Evolutionary conservation across 2,113 vertebrate species (phyloP).

Genomic region (Sialia sialis): DNA sequence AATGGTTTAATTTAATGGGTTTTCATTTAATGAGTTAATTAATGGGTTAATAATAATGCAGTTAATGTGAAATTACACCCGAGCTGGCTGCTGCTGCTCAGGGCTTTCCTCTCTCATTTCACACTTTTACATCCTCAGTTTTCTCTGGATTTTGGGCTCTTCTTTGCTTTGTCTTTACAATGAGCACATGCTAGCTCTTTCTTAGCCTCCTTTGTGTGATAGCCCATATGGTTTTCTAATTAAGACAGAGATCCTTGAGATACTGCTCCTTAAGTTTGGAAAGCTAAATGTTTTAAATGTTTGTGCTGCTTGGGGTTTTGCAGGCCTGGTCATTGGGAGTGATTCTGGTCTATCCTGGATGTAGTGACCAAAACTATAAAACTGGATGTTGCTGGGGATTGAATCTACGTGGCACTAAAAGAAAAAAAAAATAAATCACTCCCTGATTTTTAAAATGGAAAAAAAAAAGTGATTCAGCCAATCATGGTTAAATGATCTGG

Average conservation of each 20-base stretch:
- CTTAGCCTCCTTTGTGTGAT: background rate
- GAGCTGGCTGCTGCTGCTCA: background rate
- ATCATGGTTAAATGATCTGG: background rate
- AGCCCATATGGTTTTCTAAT: background rate
- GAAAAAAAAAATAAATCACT: background rate
- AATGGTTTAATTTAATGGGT: too few species aligned
- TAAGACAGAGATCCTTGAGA: background rate
- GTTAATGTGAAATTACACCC: background rate
- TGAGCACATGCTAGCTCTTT: fast-evolving
- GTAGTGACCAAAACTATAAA: background rate
- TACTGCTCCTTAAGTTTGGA: background rate
- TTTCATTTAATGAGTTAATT: too few species aligned
- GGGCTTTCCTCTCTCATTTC: background rate
- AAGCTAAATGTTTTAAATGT: background rate
- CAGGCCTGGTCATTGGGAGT: background rate
- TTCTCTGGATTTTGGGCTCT: background rate
- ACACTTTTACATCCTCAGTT: fast-evolving
- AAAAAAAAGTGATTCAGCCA: background rate
- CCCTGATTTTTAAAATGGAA: background rate
- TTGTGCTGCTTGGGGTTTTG: background rate
- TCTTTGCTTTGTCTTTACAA: background rate
- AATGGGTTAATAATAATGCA: too few species aligned
- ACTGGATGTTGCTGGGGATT: background rate
- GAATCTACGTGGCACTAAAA: background rate
- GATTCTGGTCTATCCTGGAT: background rate